Percentiles rank a stretch among this genome's conserved stretches.
Conservation (phyloP, 2,797 vertebrate genomes). For the Anguilla megastoma region DNA sequence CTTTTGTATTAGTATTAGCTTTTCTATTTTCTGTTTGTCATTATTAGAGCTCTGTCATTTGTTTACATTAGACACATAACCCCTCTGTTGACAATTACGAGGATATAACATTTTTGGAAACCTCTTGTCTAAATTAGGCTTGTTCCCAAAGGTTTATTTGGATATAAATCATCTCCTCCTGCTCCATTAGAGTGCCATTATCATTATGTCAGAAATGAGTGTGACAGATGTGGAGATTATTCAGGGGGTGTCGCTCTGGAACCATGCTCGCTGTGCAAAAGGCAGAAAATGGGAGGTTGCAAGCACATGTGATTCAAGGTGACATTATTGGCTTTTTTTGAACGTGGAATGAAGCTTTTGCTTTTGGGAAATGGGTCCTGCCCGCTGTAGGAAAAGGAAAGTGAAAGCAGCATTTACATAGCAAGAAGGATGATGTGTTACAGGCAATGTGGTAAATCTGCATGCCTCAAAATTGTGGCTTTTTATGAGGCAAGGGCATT, state of each 20-base stretch:
- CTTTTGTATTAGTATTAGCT: background rate
- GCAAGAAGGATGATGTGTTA: background rate
- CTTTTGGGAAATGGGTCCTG: background rate
- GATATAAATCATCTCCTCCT: background rate
- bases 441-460: background rate
- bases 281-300: background rate
- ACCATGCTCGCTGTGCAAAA: background rate
- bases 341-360: background rate
- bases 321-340: background rate
- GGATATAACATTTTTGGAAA: background rate
- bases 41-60: constrained; percentile 3
- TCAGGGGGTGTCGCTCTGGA: background rate
- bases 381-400: background rate
- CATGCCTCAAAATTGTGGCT: background rate
- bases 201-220: constrained; percentile 11
- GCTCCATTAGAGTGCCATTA: background rate
- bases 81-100: background rate
- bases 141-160: background rate
- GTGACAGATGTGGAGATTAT: constrained; percentile 25
- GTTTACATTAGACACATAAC: constrained; percentile 9
- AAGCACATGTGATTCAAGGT: background rate
- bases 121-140: constrained; percentile 16
- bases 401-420: background rate
- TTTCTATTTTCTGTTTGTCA: background rate
- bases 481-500: background rate